Evolutionary conservation across 2,797 vertebrate genomes (phyloP).

Genomic region (Ispidina picta): DNA sequence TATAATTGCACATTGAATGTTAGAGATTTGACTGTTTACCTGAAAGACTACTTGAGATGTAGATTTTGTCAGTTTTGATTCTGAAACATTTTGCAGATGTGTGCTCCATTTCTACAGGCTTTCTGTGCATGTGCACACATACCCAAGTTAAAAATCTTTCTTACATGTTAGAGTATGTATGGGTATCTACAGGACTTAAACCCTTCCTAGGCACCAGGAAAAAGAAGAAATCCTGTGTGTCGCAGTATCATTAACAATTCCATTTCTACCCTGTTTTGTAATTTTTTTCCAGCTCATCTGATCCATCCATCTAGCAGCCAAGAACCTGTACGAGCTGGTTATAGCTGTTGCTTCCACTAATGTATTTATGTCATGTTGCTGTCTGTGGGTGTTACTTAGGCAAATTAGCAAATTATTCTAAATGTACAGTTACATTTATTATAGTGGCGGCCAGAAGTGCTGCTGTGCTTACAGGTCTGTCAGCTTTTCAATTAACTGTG

Average conservation of each 20-base stretch:
- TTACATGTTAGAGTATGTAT: background rate
- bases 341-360: constrained; percentile 40
- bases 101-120: background rate
- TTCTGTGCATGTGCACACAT: background rate
- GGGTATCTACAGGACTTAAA: background rate
- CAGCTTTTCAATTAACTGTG: constrained; percentile 53
- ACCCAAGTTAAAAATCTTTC: background rate
- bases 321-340: background rate
- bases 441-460: constrained; percentile 13
- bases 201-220: background rate
- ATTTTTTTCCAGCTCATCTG: constrained; percentile 38
- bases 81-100: background rate
- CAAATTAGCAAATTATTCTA: constrained; percentile 76
- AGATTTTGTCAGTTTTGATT: background rate
- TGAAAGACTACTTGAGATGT: background rate
- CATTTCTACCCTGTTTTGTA: background rate
- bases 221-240: background rate
- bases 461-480: constrained; percentile 55
- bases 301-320: constrained; percentile 37
- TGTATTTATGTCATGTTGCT: constrained; percentile 64
- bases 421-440: constrained; percentile 61
- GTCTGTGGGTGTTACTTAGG: constrained; percentile 69
- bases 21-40: background rate
- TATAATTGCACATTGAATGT: background rate
- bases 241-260: background rate